Conservation (phyloP, 2,797 vertebrate genomes). For the Aulostomus chinensis region DNA sequence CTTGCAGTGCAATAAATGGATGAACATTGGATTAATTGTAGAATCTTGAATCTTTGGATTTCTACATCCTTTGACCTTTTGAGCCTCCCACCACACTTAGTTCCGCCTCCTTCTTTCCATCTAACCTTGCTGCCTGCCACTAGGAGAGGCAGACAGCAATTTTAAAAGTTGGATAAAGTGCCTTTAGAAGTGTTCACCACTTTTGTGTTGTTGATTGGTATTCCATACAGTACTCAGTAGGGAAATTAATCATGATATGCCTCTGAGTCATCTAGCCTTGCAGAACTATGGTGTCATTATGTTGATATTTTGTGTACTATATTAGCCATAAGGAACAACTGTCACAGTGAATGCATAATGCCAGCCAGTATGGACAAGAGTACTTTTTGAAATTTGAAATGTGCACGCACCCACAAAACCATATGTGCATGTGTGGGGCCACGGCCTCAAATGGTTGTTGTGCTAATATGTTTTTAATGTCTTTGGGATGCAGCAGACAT, state of each 20-base stretch:
- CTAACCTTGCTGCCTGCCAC: conserved; percentile 3
- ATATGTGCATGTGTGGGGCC: conserved; percentile 58
- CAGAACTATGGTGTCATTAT: conserved; percentile 71
- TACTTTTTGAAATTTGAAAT: conserved; percentile 53
- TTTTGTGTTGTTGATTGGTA: conserved; percentile 53
- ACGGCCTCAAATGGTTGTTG: conserved; percentile 75
- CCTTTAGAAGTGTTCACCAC: conserved; percentile 45
- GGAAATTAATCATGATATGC: conserved; percentile 66
- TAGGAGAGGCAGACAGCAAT: conserved; percentile 26
- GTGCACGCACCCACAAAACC: conserved; percentile 7
- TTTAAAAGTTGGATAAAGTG: conserved; percentile 63
- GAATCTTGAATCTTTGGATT: too few relatives aligned
- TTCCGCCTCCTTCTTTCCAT: conserved; percentile 2
- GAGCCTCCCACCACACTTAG: too few relatives aligned
- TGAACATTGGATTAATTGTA: too few relatives aligned
- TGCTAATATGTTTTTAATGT: conserved; percentile 88
- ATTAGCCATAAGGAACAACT: conserved; percentile 69
- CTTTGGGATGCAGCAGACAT: conserved; percentile 81
- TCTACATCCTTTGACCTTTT: conserved; percentile 1
- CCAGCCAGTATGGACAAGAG: conserved; percentile 54
- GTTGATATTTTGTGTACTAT: conserved; percentile 67
- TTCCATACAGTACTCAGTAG: conserved; percentile 53
- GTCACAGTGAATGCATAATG: conserved; percentile 64
- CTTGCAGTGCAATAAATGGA: too few relatives aligned
- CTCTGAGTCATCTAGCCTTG: conserved; percentile 62